phyloP scores from a whole-genome alignment of 2,797 vertebrate species.

The Picus viridis region DNA sequence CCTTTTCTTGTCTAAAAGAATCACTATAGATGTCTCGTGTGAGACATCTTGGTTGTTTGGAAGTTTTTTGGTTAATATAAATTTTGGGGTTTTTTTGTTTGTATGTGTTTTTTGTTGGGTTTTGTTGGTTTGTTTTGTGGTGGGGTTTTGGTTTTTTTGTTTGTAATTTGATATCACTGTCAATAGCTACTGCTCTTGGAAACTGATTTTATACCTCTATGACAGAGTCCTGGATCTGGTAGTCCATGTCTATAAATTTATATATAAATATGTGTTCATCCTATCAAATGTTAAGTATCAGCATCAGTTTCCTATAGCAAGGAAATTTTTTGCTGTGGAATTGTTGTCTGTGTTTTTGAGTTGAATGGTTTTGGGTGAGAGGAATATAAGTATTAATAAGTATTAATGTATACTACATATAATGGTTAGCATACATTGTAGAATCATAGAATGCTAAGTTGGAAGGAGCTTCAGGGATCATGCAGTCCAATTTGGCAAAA shows the following conservation, averaged over 20 bases:
- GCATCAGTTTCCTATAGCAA: background rate
- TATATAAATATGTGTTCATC: background rate
- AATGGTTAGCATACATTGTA: background rate
- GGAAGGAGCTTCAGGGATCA: too few species aligned
- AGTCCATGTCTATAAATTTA: background rate
- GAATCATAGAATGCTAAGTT: too few species aligned
- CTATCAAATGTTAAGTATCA: background rate
- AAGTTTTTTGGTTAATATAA: too few species aligned
- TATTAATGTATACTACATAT: background rate
- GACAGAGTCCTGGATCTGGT: rapidly evolving
- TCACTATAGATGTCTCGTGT: background rate
- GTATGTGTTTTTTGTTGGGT: too few species aligned
- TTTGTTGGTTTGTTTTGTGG: background rate
- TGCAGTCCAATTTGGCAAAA: too few species aligned
- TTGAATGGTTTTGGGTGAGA: background rate
- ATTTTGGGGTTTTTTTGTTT: too few species aligned
- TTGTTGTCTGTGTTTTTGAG: background rate
- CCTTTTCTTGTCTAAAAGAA: background rate
- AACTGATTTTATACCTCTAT: background rate
- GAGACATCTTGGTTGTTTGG: background rate
- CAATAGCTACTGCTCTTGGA: background rate
- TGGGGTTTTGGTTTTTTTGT: background rate
- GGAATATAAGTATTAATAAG: background rate
- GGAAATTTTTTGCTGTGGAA: background rate
- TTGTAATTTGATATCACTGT: background rate